Conservation (phyloP, 2,888 invertebrate species). For the Tridacna gigas region DNA sequence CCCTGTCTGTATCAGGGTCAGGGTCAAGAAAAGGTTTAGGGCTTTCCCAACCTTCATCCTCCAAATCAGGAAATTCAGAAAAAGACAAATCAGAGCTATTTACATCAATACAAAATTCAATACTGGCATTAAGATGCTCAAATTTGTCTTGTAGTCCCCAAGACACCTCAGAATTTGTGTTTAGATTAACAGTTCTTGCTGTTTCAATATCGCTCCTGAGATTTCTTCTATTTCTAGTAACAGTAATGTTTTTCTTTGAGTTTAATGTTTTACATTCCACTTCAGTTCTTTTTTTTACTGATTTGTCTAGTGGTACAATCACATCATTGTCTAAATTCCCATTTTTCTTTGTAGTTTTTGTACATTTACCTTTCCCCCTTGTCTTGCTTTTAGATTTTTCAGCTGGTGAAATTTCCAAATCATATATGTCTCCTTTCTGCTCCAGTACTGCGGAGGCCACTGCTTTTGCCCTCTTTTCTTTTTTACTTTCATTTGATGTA, state of each 20-base stretch:
- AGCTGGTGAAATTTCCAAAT: constrained; percentile 3
- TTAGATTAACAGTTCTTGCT: constrained; percentile 14
- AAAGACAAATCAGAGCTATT: constrained; percentile 10
- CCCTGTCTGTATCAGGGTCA: neutral
- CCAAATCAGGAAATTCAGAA: constrained; percentile 11
- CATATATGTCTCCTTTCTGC: constrained; percentile 5
- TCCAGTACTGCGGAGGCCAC: neutral
- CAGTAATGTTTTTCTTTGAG: neutral
- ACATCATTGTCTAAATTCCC: neutral
- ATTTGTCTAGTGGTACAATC: neutral
- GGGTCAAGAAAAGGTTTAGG: neutral
- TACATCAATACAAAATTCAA: constrained; percentile 9
- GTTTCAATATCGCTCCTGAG: constrained; percentile 19
- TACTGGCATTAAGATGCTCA: neutral
- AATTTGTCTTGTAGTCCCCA: neutral
- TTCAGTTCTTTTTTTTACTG: neutral
- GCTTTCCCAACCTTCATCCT: neutral
- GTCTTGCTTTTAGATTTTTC: neutral
- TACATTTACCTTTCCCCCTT: neutral
- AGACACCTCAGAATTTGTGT: neutral
- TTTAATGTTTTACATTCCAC: neutral
- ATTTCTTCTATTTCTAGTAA: constrained; percentile 11
- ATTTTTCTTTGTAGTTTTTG: neutral
- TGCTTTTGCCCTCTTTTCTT: neutral
- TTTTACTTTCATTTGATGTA: neutral